These are phyloP conservation scores for Sakesphorus luctuosus DNA, from an alignment of 2,113 vertebrate species.

Conservation along the genomic window DNA sequence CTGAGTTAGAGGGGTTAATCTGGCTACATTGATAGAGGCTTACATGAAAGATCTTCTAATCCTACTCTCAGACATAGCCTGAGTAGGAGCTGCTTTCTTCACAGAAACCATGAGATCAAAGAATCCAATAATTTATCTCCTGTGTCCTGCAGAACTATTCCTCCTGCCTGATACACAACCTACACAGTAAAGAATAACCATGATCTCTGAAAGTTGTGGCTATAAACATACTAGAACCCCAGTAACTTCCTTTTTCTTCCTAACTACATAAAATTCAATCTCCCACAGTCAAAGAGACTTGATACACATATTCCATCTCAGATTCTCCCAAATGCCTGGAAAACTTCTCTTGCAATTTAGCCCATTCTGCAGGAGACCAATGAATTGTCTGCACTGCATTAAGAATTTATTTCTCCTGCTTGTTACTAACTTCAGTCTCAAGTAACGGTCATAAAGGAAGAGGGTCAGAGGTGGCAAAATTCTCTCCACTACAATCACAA, in stretches of 20 bases:
- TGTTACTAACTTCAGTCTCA: accelerated
- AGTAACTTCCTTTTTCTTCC: neutral
- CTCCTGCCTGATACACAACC: neutral
- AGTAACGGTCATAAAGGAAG: neutral
- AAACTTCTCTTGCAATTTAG: neutral
- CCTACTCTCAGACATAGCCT: neutral
- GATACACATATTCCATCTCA: neutral
- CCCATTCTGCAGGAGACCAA: neutral
- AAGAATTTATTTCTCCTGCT: neutral
- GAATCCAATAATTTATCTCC: neutral
- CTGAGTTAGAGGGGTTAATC: neutral
- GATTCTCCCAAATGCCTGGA: neutral
- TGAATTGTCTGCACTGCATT: neutral
- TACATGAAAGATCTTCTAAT: neutral
- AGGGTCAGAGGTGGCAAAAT: neutral
- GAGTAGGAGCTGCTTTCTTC: neutral
- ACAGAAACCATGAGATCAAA: neutral
- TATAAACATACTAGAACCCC: neutral
- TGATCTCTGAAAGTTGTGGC: neutral
- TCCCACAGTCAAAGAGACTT: neutral
- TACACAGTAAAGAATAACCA: neutral
- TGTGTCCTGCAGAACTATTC: neutral
- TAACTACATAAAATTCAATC: neutral
- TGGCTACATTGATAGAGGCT: neutral
- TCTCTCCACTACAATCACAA: neutral